phyloP scores from a whole-genome alignment of 1,140 invertebrate genomes.

The Grapholita molesta region DNA sequence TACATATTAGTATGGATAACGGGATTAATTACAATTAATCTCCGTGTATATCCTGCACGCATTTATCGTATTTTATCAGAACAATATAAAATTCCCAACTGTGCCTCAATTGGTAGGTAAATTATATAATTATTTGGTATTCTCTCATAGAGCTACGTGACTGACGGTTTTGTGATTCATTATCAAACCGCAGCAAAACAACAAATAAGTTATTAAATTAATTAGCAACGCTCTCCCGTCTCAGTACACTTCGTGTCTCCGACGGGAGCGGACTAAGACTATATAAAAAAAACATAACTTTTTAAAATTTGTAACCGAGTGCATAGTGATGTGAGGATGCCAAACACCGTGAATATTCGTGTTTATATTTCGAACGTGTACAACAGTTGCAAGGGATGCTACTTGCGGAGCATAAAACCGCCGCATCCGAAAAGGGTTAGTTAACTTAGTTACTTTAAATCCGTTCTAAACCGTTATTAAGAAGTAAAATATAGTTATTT shows the following conservation, averaged over 20 bases:
- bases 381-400: conserved; percentile 2
- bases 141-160: neutral
- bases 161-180: neutral
- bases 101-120: too few species aligned
- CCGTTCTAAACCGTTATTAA: too few species aligned
- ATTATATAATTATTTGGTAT: too few species aligned
- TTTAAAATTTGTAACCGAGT: neutral
- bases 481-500: too few species aligned
- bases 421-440: conserved; percentile 4
- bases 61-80: too few species aligned
- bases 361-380: conserved; percentile 6
- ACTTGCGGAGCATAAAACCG: neutral
- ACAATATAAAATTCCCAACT: neutral
- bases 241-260: neutral
- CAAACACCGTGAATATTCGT: conserved; percentile 1
- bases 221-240: neutral
- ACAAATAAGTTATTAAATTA: neutral
- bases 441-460: neutral
- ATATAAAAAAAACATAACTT: neutral
- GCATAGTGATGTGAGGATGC: neutral
- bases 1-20: too few species aligned
- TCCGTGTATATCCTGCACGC: too few species aligned
- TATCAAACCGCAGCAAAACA: conserved; percentile 4
- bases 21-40: too few species aligned
- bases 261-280: neutral